Percentiles rank a stretch among this genome's conserved stretches.
These are phyloP conservation scores for Trichopria drosophilae DNA, from an alignment of 2,888 invertebrate species.

Conservation along the genomic window DNA sequence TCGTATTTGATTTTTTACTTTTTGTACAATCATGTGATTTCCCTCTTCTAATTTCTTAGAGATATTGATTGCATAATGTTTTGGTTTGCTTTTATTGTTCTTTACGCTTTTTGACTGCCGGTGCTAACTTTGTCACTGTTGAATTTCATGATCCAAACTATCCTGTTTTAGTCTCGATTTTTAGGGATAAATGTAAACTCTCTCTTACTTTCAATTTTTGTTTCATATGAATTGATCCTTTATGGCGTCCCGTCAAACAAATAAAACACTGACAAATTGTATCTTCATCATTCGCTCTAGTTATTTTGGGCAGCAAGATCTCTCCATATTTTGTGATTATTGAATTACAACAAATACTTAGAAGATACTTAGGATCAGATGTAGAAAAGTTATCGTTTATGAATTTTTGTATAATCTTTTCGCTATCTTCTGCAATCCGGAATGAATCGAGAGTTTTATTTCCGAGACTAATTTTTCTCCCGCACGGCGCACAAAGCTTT, in stretches of 20 bases:
- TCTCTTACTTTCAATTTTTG: background rate
- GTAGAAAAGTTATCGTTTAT: too few relatives aligned
- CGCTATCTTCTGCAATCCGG: background rate
- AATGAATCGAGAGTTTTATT: background rate
- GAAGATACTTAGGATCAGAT: too few relatives aligned
- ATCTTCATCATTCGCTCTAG: conserved; percentile 1
- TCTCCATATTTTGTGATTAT: background rate
- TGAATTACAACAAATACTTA: too few relatives aligned
- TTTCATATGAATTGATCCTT: conserved; percentile 1
- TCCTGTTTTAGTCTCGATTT: too few relatives aligned
- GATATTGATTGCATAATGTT: background rate
- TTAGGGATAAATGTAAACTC: too few relatives aligned
- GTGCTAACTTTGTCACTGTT: background rate
- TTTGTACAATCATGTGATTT: background rate
- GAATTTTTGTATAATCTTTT: background rate
- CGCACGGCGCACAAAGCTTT: too few relatives aligned
- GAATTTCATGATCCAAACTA: conserved; percentile 1
- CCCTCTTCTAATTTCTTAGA: background rate
- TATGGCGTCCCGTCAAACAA: too few relatives aligned
- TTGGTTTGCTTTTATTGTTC: background rate
- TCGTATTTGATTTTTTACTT: too few relatives aligned
- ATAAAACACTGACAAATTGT: too few relatives aligned
- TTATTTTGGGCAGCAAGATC: background rate
- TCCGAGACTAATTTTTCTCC: too few relatives aligned
- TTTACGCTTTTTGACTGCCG: background rate